These are phyloP conservation scores for Macquaria australasica DNA, from an alignment of 2,113 vertebrate genomes.

Conservation along the genomic window DNA sequence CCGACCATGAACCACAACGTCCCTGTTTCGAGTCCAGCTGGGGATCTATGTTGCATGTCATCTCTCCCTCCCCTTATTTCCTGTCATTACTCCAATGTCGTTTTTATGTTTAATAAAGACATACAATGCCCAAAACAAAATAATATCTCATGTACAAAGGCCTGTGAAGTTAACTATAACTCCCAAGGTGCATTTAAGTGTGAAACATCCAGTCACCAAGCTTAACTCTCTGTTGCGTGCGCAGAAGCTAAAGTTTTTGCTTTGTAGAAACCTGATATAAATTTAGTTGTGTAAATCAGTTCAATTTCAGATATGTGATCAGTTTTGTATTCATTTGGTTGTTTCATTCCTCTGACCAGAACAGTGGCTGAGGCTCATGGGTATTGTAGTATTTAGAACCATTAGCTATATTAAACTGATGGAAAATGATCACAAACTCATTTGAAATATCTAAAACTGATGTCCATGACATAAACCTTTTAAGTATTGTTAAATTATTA, in stretches of 20 bases:
- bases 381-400: background rate
- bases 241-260: background rate
- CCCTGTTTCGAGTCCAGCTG: background rate
- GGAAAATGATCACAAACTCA: too few species aligned
- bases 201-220: background rate
- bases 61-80: background rate
- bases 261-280: background rate
- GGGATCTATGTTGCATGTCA: background rate
- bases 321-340: background rate
- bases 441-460: too few species aligned
- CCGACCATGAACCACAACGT: background rate
- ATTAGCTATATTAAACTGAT: background rate
- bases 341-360: background rate
- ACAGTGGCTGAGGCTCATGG: background rate
- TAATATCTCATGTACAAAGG: background rate
- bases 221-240: background rate
- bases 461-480: background rate
- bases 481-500: background rate
- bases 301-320: background rate
- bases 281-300: background rate
- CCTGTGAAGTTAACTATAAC: background rate
- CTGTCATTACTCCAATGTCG: background rate
- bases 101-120: background rate
- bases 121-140: background rate
- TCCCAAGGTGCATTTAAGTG: background rate